A percentile compares a stretch with the other conserved stretches of the same genome.
phyloP scores from a whole-genome alignment of 2,888 invertebrate species.

The Apeira syringaria region DNA sequence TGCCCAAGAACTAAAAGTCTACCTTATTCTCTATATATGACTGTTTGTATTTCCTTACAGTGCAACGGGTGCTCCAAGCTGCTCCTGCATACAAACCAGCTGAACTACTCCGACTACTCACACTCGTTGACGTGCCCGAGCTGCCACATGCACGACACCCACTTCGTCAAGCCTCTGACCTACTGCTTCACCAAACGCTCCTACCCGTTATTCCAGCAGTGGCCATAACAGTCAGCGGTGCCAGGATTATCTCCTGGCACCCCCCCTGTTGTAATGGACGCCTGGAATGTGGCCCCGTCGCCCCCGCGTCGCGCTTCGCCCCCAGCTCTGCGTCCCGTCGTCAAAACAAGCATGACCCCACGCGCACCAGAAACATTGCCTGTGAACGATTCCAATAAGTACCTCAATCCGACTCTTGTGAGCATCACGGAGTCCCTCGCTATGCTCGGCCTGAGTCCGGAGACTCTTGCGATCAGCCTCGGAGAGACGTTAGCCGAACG shows the following conservation, averaged over 20 bases:
- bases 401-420: conserved; percentile 57
- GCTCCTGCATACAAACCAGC: conserved; percentile 92
- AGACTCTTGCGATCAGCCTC: conserved; percentile 70
- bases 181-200: conserved; percentile 92
- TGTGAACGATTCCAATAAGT: conserved; percentile 53
- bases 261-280: conserved; percentile 59
- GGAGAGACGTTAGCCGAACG: conserved; percentile 76
- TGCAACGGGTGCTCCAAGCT: conserved; percentile 97
- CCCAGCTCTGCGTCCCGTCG: conserved; percentile 72
- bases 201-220: conserved; percentile 87
- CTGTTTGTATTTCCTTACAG: conserved; percentile 73
- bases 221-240: conserved; percentile 94
- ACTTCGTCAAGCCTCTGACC: conserved; percentile 96
- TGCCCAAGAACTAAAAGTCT: not conserved
- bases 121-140: conserved; percentile 95
- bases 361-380: conserved; percentile 49
- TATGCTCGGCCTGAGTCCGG: conserved; percentile 68
- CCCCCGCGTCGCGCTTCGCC: conserved; percentile 72
- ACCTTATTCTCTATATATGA: conserved; percentile 3
- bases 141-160: conserved; percentile 95
- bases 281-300: conserved; percentile 67
- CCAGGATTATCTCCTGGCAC: conserved; percentile 84
- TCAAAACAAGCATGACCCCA: conserved; percentile 79
- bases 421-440: conserved; percentile 75
- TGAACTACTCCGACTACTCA: conserved; percentile 98